Evolutionary conservation across 2,797 vertebrate species (phyloP), one percentile per base, ranked within the genome.

Genomic region (Microchirus variegatus): DNA sequence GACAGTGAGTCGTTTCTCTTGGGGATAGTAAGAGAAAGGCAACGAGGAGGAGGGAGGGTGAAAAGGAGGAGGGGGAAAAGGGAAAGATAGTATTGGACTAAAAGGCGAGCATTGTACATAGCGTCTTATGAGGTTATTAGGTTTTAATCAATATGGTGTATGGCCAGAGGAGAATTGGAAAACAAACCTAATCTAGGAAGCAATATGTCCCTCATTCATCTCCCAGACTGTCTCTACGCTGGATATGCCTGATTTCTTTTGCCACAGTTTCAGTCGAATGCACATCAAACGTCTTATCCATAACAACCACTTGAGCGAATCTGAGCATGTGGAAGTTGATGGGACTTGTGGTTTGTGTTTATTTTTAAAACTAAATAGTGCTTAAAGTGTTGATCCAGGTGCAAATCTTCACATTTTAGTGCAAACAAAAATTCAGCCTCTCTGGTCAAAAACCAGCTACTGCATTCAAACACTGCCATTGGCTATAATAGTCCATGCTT

Each of bases 111-210:
- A 77, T 77, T 61, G 74, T 75, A 65, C 71, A 82, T 63, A 84
- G 70, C 82, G 15, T 85, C 83, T 86, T 82, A 87, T 89, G 84
- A 90, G 89, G 88, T 90, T 91, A 91, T 92, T 85, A 89, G 90
- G 86, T 91, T 93, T 91, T 89, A 92, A 93, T 93, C 91, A 91
- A 93, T 94, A 93, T 77, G 78, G 83, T 90, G 91, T 90, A 84
- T 79, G 83, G 84, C 80, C 69, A 86, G 84, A 74, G 81, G 85
- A 90, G 91, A 87, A 91, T 91, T 92, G 89, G 89, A 91, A 92
- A 92, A 91, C 89, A 92, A 91, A 93, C 88, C 85, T 88, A 91
- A 92, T 90, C 84, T 86, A 57, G 75, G 75, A 83, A 87, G 80
- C 82, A 80, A 89, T 91, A 81, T 48, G 64, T 87, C 85, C 82